These are phyloP conservation scores for Nephrotoma guestfalica DNA, from an alignment of 2,888 invertebrate species.

Conservation along the genomic window DNA sequence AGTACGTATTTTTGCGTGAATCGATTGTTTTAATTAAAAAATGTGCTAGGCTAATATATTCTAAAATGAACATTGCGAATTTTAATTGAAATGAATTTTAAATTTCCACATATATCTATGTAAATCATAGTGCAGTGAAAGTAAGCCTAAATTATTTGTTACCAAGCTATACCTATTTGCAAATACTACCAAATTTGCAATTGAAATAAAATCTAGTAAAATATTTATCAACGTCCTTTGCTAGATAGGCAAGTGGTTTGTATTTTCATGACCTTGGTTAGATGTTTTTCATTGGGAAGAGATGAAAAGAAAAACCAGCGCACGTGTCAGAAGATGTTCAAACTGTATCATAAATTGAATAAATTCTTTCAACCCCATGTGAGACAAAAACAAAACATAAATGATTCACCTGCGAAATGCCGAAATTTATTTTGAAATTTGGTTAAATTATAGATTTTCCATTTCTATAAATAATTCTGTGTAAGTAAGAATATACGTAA, in stretches of 20 bases:
- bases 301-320: background rate
- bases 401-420: background rate
- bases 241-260: background rate
- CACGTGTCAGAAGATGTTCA: background rate
- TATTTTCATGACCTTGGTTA: background rate
- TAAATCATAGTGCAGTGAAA: too few species aligned
- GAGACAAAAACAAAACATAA: background rate
- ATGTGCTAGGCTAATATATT: too few species aligned
- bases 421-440: background rate
- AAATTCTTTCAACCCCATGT: background rate
- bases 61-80: too few species aligned
- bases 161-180: too few species aligned
- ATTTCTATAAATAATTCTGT: background rate
- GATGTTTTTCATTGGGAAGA: background rate
- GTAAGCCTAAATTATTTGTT: too few species aligned
- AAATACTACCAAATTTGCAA: too few species aligned
- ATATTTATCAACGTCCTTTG: too few species aligned
- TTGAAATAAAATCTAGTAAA: too few species aligned
- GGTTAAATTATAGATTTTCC: background rate
- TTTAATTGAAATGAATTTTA: too few species aligned
- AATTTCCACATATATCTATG: too few species aligned
- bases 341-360: background rate
- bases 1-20: too few species aligned
- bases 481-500: background rate
- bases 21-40: too few species aligned